Conservation (phyloP, 2,113 vertebrate genomes). For the Chamaetylas fuelleborni region DNA sequence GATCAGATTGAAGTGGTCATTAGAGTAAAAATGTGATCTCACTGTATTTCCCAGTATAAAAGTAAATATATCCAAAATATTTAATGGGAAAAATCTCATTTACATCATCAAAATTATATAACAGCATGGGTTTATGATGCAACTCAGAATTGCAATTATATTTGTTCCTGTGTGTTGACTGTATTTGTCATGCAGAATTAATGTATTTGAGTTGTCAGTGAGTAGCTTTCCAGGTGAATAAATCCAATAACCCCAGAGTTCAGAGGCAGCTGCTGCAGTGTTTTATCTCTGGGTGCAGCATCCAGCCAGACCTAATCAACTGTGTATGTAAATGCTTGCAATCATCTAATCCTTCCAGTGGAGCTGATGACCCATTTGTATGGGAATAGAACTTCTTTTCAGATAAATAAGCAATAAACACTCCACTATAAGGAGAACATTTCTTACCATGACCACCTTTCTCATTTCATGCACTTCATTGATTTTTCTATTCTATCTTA, state of each 20-base stretch:
- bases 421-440: not conserved
- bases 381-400: not conserved
- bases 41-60: not conserved
- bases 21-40: not conserved
- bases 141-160: not conserved
- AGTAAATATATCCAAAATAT: not conserved
- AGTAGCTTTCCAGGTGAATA: not conserved
- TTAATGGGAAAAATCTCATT: not conserved
- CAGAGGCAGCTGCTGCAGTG: not conserved
- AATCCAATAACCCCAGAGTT: not conserved
- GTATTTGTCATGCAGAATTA: not conserved
- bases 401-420: not conserved
- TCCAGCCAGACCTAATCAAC: not conserved
- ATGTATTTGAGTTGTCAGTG: not conserved
- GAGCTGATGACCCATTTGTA: not conserved
- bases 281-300: not conserved
- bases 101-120: not conserved
- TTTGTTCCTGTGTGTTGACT: not conserved
- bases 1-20: not conserved
- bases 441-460: slow-evolving; percentile 22
- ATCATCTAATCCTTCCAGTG: not conserved
- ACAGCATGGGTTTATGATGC: not conserved
- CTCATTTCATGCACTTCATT: slow-evolving; percentile 66
- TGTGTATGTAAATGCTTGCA: not conserved
- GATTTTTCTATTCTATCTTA: slow-evolving; percentile 41